Evolutionary conservation across 2,888 invertebrate species (phyloP).

Genomic region (Tromatobia lineatoria): DNA sequence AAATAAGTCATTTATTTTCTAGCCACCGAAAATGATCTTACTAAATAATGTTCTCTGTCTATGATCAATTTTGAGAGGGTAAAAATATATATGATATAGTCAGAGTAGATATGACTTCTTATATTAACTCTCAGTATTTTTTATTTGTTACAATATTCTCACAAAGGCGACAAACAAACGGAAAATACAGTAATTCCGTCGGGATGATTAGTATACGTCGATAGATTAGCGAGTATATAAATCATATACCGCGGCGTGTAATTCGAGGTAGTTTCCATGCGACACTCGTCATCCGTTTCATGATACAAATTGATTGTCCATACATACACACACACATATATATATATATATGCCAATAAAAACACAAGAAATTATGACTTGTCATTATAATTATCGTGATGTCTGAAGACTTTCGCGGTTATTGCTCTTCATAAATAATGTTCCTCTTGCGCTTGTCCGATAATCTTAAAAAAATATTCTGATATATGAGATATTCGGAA

Average conservation of each 20-base stretch:
- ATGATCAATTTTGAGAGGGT: no score
- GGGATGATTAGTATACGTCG: slow-evolving; percentile 6
- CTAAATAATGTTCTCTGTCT: no score
- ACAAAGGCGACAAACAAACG: not conserved
- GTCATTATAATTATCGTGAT: not conserved
- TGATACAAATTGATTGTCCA: no score
- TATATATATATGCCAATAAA: not conserved
- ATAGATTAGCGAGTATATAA: not conserved
- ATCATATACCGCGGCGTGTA: not conserved
- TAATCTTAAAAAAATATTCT: not conserved
- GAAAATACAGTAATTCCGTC: slow-evolving; percentile 24
- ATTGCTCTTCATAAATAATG: slow-evolving; percentile 6
- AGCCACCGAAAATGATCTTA: no score
- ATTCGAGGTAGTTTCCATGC: slow-evolving; percentile 21
- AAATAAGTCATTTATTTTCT: no score
- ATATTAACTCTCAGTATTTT: no score
- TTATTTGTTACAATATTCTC: not conserved
- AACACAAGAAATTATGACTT: not conserved
- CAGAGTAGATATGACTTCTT: no score
- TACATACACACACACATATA: no score
- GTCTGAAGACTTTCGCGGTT: not conserved
- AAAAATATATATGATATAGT: no score
- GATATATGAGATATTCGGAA: not conserved
- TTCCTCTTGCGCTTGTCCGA: not conserved
- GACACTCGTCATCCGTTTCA: not conserved